Base-by-base conservation (phyloP, 2,113 vertebrate species). In the Benitochromis conjunctus region DNA sequence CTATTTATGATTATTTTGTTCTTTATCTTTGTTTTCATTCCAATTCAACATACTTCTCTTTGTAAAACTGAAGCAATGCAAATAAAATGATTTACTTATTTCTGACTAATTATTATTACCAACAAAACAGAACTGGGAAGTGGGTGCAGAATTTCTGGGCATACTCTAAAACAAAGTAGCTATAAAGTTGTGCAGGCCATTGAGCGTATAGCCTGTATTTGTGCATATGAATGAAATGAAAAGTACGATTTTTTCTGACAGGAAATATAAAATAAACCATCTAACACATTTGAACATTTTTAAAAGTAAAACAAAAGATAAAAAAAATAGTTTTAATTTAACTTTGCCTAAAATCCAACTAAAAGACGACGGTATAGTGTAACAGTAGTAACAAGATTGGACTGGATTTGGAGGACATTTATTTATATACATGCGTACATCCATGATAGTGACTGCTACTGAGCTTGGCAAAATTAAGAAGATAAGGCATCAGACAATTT, bases 281-380 rank as follows among this genome's bases (percentile, higher is more conserved):
- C 13, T 48, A 71, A 71, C 5, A 43, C 13, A 16, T 60, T 34
- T 4, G 19, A 36, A 62, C 26, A 9, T 9, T 69, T 41, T 24
- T 69, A 46, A 71, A 71, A 21, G n/a, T 46, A 24, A 46, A 26
- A 46, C 5, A 71, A 46, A 26, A 71, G 0, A 0, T 46, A 26
- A 16, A 26, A 71, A 71, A 46, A 46, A 46, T 18, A 46, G 41
- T 71, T 48, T 71, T 26, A 26, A 48, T 71, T 71, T 26, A 71
- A 29, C 14, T 71, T 71, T 71, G 5, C 41, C 14, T 29, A 5
- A 71, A 26, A 26, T 18, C 8, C 66, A 46, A 18, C 66, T 26
- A 14, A 71, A 29, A 64, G 60, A 13, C 21, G 19, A 66, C 1
- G 0, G 24, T 29, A 26, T 26, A 29, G 21, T 29, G 66, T 48